Base-by-base conservation (phyloP, 92 coral and sea anemone species). In the Epizoanthus illoricatus region DNA sequence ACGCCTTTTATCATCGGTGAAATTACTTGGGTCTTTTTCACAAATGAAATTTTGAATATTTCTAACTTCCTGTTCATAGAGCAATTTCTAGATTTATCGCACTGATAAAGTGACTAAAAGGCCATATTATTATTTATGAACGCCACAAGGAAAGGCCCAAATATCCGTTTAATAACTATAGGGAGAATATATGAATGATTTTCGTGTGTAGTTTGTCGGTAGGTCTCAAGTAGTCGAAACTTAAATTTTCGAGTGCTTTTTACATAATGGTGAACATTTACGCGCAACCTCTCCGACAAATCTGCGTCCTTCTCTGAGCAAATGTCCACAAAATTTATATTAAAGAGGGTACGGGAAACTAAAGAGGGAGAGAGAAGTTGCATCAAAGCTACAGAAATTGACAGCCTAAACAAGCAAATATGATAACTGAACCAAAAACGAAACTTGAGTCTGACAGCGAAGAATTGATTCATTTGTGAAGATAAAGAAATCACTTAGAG, bases 101-200 rank as follows among this genome's bases (percentile, higher is more conserved):
- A 17, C 55, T 78, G 82, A 78, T 78, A 78, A 78, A 63, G 62
- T 43, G 47, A 64, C 82, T 70, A 62, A 78, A 75, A 78, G 47
- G 41, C 71, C 71, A 63, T 63, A 62, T 63, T 78, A 63, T 20
- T 78, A n/a, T 39, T 54, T 42, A 42, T 63, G 82, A 62, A 78
- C 15, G 21, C 18, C 15, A 78, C 82, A 42, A 41, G 71, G 57
- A 78, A 63, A 78, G 49, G 10, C 41, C 3, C 21, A 63, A 78
- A 78, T 78, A 78, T 63, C 61, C 82, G 82, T 70, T 78, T 64
- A 45, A 52, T 52, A 52, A 13, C 56, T 9, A 52, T 10, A 78
- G 82, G 42, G 71, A 43, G 24, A 76, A 59, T 58, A 75, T 20
- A 18, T 33, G 45, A 5, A 61, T 16, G 65, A 78, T 42, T 5